phyloP scores from a whole-genome alignment of 2,888 invertebrate species.

The Calliscelio sp. region DNA sequence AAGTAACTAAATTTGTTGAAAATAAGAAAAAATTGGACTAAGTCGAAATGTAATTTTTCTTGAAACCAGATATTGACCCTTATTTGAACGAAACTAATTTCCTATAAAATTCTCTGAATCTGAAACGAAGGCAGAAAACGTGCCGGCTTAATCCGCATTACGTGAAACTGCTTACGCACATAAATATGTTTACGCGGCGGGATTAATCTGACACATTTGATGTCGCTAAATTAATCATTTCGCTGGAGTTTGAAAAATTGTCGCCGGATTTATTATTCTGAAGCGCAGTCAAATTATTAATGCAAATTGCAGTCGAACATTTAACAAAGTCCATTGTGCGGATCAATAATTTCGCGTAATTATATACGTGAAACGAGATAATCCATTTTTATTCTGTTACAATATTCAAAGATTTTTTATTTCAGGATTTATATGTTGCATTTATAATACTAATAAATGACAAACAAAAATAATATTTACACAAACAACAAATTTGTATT shows the following conservation, averaged over 20 bases:
- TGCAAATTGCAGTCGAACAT: not conserved
- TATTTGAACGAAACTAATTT: too few species aligned
- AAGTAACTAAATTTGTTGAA: too few species aligned
- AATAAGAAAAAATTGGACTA: too few species aligned
- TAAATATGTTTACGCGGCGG: constrained; percentile 27
- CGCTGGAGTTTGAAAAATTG: constrained; percentile 14
- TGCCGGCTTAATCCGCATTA: constrained; percentile 13
- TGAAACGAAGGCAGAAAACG: not conserved
- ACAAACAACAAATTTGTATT: too few species aligned
- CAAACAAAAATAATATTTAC: too few species aligned
- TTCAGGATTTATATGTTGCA: too few species aligned
- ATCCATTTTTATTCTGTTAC: too few species aligned
- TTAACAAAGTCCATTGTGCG: not conserved
- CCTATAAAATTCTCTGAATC: not conserved
- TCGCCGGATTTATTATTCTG: not conserved
- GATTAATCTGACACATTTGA: constrained; percentile 22
- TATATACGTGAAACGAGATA: not conserved
- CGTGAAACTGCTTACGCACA: constrained; percentile 13
- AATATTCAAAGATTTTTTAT: too few species aligned
- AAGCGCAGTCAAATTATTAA: constrained; percentile 19
- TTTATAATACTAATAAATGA: too few species aligned
- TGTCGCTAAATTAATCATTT: constrained; percentile 20
- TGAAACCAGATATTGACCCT: too few species aligned
- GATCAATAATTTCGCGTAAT: constrained; percentile 16
- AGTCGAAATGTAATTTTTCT: too few species aligned